phyloP scores from a whole-genome alignment of 2,113 vertebrate species.

The Tetrao urogallus region DNA sequence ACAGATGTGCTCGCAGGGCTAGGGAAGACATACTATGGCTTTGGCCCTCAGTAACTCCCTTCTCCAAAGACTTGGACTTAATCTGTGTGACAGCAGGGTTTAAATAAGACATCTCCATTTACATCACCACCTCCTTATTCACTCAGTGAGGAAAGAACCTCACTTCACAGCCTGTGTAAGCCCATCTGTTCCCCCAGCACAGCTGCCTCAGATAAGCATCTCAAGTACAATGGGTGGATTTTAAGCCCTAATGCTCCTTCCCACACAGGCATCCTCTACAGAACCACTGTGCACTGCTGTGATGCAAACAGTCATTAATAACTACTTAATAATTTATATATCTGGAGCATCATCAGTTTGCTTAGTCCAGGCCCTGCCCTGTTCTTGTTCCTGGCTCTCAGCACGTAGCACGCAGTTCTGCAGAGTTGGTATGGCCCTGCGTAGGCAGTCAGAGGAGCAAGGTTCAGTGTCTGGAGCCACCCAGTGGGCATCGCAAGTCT shows the following conservation, averaged over 20 bases:
- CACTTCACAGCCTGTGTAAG: background rate
- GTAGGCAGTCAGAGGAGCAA: background rate
- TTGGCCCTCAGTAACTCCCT: background rate
- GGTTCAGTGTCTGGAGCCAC: slow-evolving; percentile 40
- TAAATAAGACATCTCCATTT: background rate
- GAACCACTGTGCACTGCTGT: rapidly evolving
- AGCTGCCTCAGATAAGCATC: background rate
- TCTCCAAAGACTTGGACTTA: background rate
- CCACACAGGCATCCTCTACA: background rate
- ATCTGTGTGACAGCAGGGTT: background rate
- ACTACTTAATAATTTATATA: background rate
- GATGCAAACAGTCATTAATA: background rate
- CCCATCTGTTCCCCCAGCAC: background rate
- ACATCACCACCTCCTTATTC: background rate
- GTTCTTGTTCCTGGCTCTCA: background rate
- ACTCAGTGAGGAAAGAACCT: background rate
- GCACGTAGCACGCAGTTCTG: background rate
- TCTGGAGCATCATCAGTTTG: background rate
- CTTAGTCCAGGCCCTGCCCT: background rate
- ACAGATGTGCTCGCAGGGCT: rapidly evolving
- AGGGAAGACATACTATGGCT: background rate
- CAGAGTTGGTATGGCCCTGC: background rate
- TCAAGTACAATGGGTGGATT: background rate
- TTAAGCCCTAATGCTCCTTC: background rate
- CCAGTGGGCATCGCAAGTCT: background rate